Evolutionary conservation across 2,113 vertebrate species (phyloP).

Genomic region (Megaptera novaeangliae): DNA sequence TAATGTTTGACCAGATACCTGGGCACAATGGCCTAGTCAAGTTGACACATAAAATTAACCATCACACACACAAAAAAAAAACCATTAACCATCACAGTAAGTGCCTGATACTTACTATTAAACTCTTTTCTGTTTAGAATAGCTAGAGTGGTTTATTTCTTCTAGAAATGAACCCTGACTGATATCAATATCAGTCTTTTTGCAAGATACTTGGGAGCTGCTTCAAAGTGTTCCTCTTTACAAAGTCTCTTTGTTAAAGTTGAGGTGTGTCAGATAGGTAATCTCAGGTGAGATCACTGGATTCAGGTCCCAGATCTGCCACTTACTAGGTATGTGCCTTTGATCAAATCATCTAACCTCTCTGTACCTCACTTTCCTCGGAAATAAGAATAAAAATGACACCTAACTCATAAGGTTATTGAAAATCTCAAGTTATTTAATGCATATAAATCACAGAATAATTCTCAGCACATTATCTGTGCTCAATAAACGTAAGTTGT

Average conservation of each 20-base stretch:
- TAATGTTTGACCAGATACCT: not conserved
- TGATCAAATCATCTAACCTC: not conserved
- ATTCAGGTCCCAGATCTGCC: not conserved
- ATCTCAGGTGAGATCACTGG: not conserved
- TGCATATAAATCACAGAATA: not conserved
- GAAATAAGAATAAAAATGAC: not conserved
- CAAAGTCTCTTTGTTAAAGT: not conserved
- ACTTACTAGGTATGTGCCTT: not conserved
- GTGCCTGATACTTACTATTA: not conserved
- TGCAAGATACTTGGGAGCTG: not conserved
- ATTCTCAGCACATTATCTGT: not conserved
- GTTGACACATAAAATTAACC: not conserved
- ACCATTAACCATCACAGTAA: not conserved
- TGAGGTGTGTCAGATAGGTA: not conserved
- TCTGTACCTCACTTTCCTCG: not conserved
- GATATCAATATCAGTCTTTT: not conserved
- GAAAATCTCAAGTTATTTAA: not conserved
- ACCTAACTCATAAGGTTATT: not conserved
- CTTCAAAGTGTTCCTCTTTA: not conserved
- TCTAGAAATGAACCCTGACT: not conserved
- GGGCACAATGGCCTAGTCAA: not conserved
- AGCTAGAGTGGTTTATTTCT: not conserved
- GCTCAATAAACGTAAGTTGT: not conserved
- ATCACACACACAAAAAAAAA: not conserved
- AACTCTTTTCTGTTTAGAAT: not conserved